Evolutionary conservation across 1,140 invertebrate genomes (phyloP).

Genomic region (Dendrolimus punctatus): DNA sequence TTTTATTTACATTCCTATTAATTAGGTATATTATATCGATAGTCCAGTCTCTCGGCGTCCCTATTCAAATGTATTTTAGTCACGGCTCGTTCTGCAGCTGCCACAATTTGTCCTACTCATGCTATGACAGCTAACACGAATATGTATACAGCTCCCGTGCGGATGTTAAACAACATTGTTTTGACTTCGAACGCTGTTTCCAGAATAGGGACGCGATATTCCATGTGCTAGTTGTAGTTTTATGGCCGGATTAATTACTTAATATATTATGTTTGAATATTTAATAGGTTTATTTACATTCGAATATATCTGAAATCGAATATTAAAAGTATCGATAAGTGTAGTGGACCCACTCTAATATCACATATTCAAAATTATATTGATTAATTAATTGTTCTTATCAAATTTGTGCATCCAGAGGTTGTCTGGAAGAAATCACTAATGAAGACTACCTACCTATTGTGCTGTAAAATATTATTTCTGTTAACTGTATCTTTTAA

Average conservation of each 20-base stretch:
- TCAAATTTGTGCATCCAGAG: too few species aligned
- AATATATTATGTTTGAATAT: slow-evolving; percentile 1
- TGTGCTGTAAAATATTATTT: too few species aligned
- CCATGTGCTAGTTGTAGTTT: background rate
- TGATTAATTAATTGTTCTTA: too few species aligned
- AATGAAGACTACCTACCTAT: too few species aligned
- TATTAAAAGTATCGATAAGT: too few species aligned
- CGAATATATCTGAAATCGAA: too few species aligned
- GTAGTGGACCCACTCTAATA: too few species aligned
- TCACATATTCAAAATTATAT: too few species aligned
- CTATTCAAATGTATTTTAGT: slow-evolving; percentile 47
- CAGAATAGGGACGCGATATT: slow-evolving; percentile 27
- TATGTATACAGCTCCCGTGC: slow-evolving; percentile 22
- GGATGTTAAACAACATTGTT: slow-evolving; percentile 62
- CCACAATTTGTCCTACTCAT: slow-evolving; percentile 36
- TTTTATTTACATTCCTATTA: background rate
- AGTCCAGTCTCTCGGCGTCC: slow-evolving; percentile 10
- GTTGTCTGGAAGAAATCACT: too few species aligned
- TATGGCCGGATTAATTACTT: background rate
- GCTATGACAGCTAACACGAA: slow-evolving; percentile 24
- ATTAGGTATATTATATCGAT: slow-evolving; percentile 15
- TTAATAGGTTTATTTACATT: too few species aligned
- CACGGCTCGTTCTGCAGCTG: slow-evolving; percentile 44
- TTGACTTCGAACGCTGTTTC: slow-evolving; percentile 50
- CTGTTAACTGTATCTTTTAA: too few species aligned